Conservation (phyloP, 2,113 vertebrate species). For the Lichenostomus cassidix region DNA sequence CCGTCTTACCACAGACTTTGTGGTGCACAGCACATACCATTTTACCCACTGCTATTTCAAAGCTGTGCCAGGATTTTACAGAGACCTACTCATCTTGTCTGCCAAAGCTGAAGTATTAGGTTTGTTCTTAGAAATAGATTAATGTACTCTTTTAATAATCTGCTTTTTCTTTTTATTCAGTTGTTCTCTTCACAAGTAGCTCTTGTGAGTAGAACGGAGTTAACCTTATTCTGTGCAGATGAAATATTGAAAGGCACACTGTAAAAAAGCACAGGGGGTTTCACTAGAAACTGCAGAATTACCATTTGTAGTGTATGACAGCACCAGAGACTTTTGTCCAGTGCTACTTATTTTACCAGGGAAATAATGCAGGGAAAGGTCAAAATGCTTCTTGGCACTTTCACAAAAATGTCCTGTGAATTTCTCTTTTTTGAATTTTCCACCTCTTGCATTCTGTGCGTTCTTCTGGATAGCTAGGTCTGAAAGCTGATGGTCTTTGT, state of each 20-base stretch:
- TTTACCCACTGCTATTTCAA: background rate
- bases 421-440: background rate
- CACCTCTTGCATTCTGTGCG: conserved; percentile 21
- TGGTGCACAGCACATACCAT: background rate
- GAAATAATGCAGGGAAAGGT: background rate
- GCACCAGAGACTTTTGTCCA: background rate
- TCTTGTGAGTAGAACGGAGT: background rate
- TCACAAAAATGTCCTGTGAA: conserved; percentile 17
- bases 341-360: background rate
- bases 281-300: background rate
- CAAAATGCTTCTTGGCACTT: conserved; percentile 20
- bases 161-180: background rate
- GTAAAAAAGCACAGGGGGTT: background rate
- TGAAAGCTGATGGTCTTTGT: conserved; percentile 46
- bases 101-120: background rate
- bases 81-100: background rate
- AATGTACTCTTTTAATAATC: background rate
- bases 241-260: background rate
- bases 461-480: conserved; percentile 50
- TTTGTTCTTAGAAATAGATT: background rate
- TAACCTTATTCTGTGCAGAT: background rate
- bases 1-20: background rate
- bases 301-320: background rate
- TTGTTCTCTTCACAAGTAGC: background rate
- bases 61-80: background rate